Evolutionary conservation across 2,888 invertebrate species (phyloP).

Genomic region (Mimumesa dahlbomi): DNA sequence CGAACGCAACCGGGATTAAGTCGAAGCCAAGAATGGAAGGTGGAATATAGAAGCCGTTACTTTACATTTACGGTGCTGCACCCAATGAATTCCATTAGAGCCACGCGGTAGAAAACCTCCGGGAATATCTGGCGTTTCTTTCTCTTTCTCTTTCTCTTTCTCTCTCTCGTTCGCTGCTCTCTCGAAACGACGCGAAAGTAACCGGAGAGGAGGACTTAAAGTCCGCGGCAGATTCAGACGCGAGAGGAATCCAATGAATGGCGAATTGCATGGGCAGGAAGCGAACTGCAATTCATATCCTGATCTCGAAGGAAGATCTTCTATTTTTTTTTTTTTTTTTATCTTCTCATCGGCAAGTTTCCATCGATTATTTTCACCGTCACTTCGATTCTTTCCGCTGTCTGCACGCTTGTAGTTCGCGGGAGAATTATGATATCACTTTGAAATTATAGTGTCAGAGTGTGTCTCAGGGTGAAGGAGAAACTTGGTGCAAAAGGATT

Average conservation of each 20-base stretch:
- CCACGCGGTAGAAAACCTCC: slow-evolving; percentile 19
- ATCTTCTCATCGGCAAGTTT: slow-evolving; percentile 17
- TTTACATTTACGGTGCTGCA: slow-evolving; percentile 30
- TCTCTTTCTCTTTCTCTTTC: neutral
- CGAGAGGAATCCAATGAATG: slow-evolving; percentile 17
- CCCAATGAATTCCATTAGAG: slow-evolving; percentile 51
- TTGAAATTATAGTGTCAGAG: too few relatives aligned
- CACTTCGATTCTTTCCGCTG: too few relatives aligned
- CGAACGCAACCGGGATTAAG: neutral
- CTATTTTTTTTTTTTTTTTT: too few relatives aligned
- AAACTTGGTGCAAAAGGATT: too few relatives aligned
- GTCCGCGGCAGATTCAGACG: neutral
- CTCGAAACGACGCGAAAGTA: neutral
- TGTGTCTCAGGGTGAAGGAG: too few relatives aligned
- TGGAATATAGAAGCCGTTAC: slow-evolving; percentile 25
- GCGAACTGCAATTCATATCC: slow-evolving; percentile 19
- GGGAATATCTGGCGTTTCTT: slow-evolving; percentile 5
- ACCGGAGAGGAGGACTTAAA: neutral
- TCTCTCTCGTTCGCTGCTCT: neutral
- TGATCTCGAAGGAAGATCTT: slow-evolving; percentile 13
- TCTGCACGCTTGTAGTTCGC: too few relatives aligned
- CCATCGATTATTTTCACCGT: slow-evolving; percentile 27
- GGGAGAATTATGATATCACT: too few relatives aligned
- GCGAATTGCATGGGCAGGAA: neutral
- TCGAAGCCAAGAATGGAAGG: slow-evolving; percentile 9